These are phyloP conservation scores for Trissolcus japonicus DNA, from an alignment of 2,888 invertebrate species.

Conservation along the genomic window DNA sequence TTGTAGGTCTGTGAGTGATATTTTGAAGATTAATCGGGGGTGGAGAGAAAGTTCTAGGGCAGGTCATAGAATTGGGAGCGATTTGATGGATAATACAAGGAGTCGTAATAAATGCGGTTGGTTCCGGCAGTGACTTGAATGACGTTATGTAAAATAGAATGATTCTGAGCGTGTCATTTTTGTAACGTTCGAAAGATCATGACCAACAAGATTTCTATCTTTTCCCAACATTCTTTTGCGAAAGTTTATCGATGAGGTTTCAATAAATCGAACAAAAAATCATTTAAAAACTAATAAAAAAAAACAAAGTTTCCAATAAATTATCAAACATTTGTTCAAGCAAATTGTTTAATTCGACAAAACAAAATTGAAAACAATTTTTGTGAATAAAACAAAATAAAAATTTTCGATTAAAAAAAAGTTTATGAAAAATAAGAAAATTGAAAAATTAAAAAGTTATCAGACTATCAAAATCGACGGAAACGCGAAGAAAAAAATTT, in stretches of 20 bases:
- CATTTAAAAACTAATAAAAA: too few species aligned
- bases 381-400: too few species aligned
- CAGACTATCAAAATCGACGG: not conserved
- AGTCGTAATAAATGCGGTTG: slow-evolving; percentile 27
- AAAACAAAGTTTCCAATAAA: too few species aligned
- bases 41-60: slow-evolving; percentile 46
- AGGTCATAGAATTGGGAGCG: slow-evolving; percentile 49
- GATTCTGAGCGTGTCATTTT: slow-evolving; percentile 29
- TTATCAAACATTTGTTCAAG: too few species aligned
- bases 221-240: too few species aligned
- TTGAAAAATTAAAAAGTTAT: too few species aligned
- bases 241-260: too few species aligned
- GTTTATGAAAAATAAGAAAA: too few species aligned
- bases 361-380: too few species aligned
- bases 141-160: slow-evolving; percentile 31
- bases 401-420: too few species aligned
- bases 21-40: slow-evolving; percentile 30
- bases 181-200: slow-evolving; percentile 19
- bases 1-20: not conserved
- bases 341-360: too few species aligned
- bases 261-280: too few species aligned
- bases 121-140: slow-evolving; percentile 23
- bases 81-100: slow-evolving; percentile 44
- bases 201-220: not conserved
- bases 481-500: not conserved